Conservation (phyloP, 1,140 invertebrate species). For the Hypsibius dujardini region DNA sequence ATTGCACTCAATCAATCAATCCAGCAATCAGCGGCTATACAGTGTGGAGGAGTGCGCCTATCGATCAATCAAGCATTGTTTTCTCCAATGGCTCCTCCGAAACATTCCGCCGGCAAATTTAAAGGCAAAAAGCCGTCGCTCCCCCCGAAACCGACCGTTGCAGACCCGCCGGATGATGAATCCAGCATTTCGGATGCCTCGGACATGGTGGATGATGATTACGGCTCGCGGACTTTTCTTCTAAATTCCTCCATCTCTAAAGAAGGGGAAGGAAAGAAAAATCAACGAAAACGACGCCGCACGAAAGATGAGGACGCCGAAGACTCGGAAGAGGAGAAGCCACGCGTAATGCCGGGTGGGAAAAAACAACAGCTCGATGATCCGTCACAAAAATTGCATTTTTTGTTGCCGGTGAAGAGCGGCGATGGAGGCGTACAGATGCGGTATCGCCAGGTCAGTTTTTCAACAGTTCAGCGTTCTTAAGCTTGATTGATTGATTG, state of each 20-base stretch:
- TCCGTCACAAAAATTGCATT: neutral
- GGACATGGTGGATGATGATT: conserved; percentile 5
- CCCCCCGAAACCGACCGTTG: too few relatives aligned
- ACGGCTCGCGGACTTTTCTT: neutral
- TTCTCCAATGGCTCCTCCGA: too few relatives aligned
- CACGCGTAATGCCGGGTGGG: neutral
- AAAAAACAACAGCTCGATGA: neutral
- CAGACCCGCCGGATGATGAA: neutral
- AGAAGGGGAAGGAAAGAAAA: neutral
- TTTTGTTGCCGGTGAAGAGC: conserved; percentile 5
- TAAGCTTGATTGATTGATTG: too few relatives aligned
- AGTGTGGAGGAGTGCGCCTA: too few relatives aligned
- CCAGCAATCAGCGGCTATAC: too few relatives aligned
- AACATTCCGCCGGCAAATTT: too few relatives aligned
- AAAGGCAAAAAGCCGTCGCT: too few relatives aligned
- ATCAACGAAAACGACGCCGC: neutral
- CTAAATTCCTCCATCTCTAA: neutral
- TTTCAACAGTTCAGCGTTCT: too few relatives aligned
- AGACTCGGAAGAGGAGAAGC: neutral
- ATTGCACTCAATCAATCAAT: too few relatives aligned
- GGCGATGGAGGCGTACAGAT: neutral
- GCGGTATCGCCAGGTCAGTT: neutral
- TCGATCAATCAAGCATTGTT: too few relatives aligned
- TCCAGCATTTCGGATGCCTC: neutral
- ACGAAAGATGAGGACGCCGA: neutral